These are phyloP conservation scores for Mungos mungo DNA, from an alignment of 2,113 vertebrate species.

Conservation along the genomic window DNA sequence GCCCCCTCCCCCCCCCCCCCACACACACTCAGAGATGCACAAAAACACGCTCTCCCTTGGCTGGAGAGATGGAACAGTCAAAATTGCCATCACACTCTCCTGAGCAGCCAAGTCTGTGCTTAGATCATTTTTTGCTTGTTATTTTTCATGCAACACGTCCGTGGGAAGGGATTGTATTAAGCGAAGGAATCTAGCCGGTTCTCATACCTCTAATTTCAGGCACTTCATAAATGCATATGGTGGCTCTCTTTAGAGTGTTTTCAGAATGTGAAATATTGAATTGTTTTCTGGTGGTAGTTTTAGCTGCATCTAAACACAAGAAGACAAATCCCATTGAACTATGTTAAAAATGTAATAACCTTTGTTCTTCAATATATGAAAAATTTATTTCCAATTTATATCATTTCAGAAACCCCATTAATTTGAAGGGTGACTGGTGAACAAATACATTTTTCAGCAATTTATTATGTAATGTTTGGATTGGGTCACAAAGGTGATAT, in stretches of 20 bases:
- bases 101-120: too few species aligned
- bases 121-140: not conserved
- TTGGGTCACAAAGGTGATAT: not conserved
- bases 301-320: not conserved
- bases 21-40: not conserved
- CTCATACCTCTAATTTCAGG: not conserved
- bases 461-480: not conserved
- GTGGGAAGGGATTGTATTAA: not conserved
- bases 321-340: not conserved
- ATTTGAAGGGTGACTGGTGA: not conserved
- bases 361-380: not conserved
- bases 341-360: not conserved
- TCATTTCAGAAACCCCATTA: not conserved
- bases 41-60: not conserved
- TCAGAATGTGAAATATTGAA: not conserved
- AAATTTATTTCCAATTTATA: not conserved
- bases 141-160: not conserved
- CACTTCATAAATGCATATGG: not conserved
- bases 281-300: not conserved
- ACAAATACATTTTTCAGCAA: not conserved
- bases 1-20: rapidly evolving
- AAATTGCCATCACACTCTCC: not conserved
- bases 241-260: not conserved
- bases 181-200: not conserved
- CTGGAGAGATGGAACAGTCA: not conserved